These are phyloP conservation scores for Anoncus sp. DNA, from an alignment of 2,888 invertebrate genomes.

Conservation along the genomic window DNA sequence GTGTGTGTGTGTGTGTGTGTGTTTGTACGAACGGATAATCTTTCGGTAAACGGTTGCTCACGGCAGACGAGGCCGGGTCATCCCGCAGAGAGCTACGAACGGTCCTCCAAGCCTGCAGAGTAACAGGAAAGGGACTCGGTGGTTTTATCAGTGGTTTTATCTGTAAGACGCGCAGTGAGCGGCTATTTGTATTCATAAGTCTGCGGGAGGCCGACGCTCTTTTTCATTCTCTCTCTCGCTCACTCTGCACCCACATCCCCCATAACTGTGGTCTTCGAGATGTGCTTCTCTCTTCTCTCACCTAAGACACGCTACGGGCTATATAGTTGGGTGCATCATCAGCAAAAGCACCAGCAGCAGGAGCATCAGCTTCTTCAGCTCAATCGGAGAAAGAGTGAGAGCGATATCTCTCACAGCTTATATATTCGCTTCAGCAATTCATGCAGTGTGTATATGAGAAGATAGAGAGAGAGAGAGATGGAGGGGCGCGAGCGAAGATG, in stretches of 20 bases:
- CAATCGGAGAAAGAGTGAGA: conserved; percentile 50
- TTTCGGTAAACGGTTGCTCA: conserved; percentile 74
- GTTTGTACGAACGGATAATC: conserved; percentile 72
- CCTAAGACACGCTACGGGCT: conserved; percentile 29
- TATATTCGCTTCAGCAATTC: conserved; percentile 35
- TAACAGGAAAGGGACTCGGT: conserved; percentile 52
- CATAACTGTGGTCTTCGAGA: conserved; percentile 35
- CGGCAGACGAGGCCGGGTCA: conserved; percentile 48
- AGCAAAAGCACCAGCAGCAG: conserved; percentile 30
- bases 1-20: too few relatives aligned
- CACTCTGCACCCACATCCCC: conserved; percentile 58
- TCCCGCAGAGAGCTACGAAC: conserved; percentile 47
- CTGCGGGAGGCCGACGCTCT: conserved; percentile 82
- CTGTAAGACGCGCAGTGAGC: conserved; percentile 82
- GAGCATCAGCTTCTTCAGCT: conserved; percentile 37
- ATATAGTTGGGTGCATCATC: conserved; percentile 39
- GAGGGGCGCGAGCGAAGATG: conserved; percentile 55
- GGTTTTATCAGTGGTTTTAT: conserved; percentile 80
- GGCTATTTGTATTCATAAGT: conserved; percentile 84
- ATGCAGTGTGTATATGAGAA: conserved; percentile 9
- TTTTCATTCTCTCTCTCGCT: conserved; percentile 57
- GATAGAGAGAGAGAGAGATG: conserved; percentile 19
- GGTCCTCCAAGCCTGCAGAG: conserved; percentile 62
- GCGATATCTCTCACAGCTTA: conserved; percentile 21
- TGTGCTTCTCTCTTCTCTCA: conserved; percentile 23